Conservation (phyloP, 2,888 invertebrate genomes). For the Ormyrus nitidulus region DNA sequence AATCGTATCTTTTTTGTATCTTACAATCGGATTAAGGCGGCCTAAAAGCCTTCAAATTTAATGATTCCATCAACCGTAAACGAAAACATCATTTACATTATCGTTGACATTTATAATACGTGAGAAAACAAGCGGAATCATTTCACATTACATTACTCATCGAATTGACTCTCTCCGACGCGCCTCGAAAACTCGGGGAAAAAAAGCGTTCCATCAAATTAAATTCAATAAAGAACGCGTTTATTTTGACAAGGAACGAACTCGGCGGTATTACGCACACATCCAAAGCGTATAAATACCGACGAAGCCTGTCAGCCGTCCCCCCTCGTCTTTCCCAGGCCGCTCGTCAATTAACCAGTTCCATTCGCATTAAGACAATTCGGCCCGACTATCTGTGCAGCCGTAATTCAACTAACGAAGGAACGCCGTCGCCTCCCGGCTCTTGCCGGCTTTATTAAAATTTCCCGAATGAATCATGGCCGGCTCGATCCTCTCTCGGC, state of each 20-base stretch:
- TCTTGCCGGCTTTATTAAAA: conserved; percentile 1
- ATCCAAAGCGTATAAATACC: conserved; percentile 19
- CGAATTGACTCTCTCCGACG: conserved; percentile 11
- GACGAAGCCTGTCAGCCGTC: neutral
- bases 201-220: conserved; percentile 21
- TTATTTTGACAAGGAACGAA: conserved; percentile 28
- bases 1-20: no score
- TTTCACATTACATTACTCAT: conserved; percentile 43
- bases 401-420: conserved; percentile 10
- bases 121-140: conserved; percentile 38
- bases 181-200: neutral
- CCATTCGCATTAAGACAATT: conserved; percentile 28
- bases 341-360: conserved; percentile 31
- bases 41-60: neutral
- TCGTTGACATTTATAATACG: conserved; percentile 18
- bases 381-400: conserved; percentile 19
- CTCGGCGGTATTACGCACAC: neutral
- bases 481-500: neutral
- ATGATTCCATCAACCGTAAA: neutral
- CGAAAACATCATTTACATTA: neutral
- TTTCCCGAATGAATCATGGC: conserved; percentile 22
- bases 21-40: no score
- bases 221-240: conserved; percentile 31
- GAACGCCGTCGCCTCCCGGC: neutral
- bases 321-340: conserved; percentile 1